Percentiles rank a stretch among this genome's conserved stretches.
phyloP scores from a whole-genome alignment of 2,888 invertebrate genomes.

The Cheilosia soror region DNA sequence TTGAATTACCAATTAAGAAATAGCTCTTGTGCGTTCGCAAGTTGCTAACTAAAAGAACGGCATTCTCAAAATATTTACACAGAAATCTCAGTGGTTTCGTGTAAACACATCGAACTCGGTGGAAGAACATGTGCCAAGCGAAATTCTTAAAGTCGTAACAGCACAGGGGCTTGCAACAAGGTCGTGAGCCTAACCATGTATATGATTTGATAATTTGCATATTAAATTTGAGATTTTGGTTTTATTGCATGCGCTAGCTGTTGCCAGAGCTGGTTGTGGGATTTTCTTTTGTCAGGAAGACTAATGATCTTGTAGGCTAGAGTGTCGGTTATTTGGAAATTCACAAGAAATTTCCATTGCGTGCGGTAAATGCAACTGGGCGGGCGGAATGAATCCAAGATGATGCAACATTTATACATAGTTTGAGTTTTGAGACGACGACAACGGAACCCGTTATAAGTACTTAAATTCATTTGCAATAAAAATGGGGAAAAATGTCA shows the following conservation, averaged over 20 bases:
- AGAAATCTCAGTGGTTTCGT: conserved; percentile 47
- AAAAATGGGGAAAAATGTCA: conserved; percentile 58
- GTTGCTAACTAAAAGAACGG: background rate
- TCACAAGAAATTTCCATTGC: conserved; percentile 21
- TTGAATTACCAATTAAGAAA: conserved; percentile 47
- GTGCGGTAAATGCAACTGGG: conserved; percentile 20
- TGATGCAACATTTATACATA: conserved; percentile 26
- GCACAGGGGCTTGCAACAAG: conserved; percentile 24
- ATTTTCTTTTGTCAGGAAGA: conserved; percentile 61
- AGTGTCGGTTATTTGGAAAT: conserved; percentile 31
- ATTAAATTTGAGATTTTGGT: conserved; percentile 46
- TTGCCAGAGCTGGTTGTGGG: conserved; percentile 47
- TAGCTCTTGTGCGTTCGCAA: background rate
- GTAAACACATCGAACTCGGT: conserved; percentile 51
- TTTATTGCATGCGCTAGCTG: background rate
- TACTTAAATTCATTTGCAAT: conserved; percentile 36
- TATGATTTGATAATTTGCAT: conserved; percentile 68
- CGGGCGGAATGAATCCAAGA: conserved; percentile 22
- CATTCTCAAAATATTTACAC: conserved; percentile 48
- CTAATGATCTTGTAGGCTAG: conserved; percentile 48
- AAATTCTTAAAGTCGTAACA: conserved; percentile 37
- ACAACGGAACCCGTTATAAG: conserved; percentile 36
- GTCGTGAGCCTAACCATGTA: conserved; percentile 40
- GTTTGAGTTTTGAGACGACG: background rate
- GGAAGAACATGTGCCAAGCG: conserved; percentile 28